Evolutionary conservation across 2,797 vertebrate species (phyloP), one percentile per base, ranked within the genome.

Genomic region (Cichlasoma orientale): DNA sequence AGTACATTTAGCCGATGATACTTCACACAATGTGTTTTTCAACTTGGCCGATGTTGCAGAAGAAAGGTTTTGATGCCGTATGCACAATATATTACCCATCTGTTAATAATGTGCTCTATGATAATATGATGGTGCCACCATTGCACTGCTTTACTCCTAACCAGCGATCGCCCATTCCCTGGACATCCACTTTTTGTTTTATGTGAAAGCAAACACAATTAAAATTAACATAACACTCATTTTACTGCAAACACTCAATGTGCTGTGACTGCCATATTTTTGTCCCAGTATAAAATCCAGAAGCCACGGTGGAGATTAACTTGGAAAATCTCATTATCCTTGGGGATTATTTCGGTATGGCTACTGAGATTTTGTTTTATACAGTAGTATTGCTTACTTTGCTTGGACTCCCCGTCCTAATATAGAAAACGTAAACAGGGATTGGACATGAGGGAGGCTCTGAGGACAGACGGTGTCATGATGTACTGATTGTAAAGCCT

Each of bases 211-310:
- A 9, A 52, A 21, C 31, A 58, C 12, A 53, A 52, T 66, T 66
- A 47, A 69, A 78, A 74, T 74, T 5, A 21, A 44, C 54, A 55
- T 41, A 69, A 77, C 70, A 63, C 19, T 50, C 57, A 38, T 75
- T 79, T 79, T 56, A 66, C 56, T 52, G 58, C 70, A 41, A 80
- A 52, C 71, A 21, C 57, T 77, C 76, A 50, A 82, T 75, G 72
- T 23, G 14, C 56, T 59, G 38, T 33, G 56, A 56, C 23, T 75
- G 56, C 75, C 55, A 29, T 75, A 59, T 80, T 74, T 87, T 84
- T 7, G 1, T 25, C 33, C 7, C 38, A 61, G 56, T 50, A 33
- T 68, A 52, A 50, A 79, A 44, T 56, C n/a, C 54, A 44, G 14
- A 47, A 58, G 27, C 56, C 47, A 56, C 4, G 2, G 10, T 56